Base-by-base conservation (phyloP, 2,797 vertebrate genomes). In the Poecilia picta region DNA sequence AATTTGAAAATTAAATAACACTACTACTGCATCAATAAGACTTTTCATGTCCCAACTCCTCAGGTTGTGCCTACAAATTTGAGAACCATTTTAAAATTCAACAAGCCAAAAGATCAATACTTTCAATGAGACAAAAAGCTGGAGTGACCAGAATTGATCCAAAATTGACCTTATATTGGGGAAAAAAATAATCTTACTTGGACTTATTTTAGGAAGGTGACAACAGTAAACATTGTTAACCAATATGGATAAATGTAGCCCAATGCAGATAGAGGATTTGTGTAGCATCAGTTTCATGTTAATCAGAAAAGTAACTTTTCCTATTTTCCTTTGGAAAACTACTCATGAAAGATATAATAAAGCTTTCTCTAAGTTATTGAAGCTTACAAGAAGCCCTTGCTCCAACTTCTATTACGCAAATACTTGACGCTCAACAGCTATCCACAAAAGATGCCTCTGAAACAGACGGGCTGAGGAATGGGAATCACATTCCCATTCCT, bases 401-500 rank as follows among this genome's bases (percentile, higher is more conserved):
- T 62, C 57, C 28, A 33, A 13, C 57, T 62, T 53, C 20, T 10
- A 53, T 25, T 53, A 53, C 51, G 25, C 28, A 1, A 28, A 28
- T 57, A 13, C 4, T 57, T 53, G 51, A 25, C 45, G 8, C n/a
- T 55, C 3, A n/a, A 55, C 25, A 15, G 13, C 0, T 31, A 13
- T 31, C 23, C 28, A 59, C 57, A 28, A 4, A 31, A 59, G 4
- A 7, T 59, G 57, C n/a, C 57, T 57, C 55, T 57, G n/a, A 28
- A 57, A 57, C 25, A 12, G n/a, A 57, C 11, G 1, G 28, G 28
- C 28, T 31, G n/a, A 31, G 13, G 57, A 59, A 59, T 13, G 57
- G n/a, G 57, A 59, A 31, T 59, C 12, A 59, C 57, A 59, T n/a
- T n/a, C n/a, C n/a, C n/a, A n/a, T n/a, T n/a, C 31, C 86, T 79